phyloP scores from a whole-genome alignment of 2,113 vertebrate species.

The Coreoperca whiteheadi region DNA sequence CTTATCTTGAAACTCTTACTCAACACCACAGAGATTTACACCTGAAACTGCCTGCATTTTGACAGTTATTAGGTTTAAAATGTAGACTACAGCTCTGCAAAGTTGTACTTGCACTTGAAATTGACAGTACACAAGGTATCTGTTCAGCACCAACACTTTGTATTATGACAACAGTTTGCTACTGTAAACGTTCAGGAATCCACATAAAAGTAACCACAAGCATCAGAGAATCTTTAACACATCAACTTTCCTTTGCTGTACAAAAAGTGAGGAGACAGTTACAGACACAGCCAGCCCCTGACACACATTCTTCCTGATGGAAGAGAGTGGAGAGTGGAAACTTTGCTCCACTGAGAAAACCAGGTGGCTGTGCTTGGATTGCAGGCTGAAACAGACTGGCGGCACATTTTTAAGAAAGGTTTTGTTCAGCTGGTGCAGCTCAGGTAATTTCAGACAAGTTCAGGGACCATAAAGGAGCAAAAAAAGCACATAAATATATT shows the following conservation, averaged over 20 bases:
- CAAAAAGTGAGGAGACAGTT: constrained; percentile 43
- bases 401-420: constrained; percentile 5
- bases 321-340: constrained; percentile 71
- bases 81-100: neutral
- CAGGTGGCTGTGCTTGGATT: constrained; percentile 51
- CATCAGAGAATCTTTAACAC: constrained; percentile 30
- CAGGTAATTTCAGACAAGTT: constrained; percentile 1
- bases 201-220: constrained; percentile 37
- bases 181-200: constrained; percentile 42
- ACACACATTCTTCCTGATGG: constrained; percentile 66
- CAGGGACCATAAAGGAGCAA: constrained; percentile 10
- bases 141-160: constrained; percentile 7
- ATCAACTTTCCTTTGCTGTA: constrained; percentile 4
- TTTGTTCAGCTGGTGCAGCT: constrained; percentile 19
- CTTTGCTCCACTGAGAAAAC: constrained; percentile 55
- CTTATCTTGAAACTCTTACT: neutral
- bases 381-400: constrained; percentile 7
- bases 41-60: neutral
- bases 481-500: constrained; percentile 54
- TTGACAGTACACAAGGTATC: neutral
- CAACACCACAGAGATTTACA: neutral
- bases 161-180: constrained; percentile 30
- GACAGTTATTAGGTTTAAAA: constrained; percentile 19
- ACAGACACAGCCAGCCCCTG: constrained; percentile 58
- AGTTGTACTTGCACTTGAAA: neutral